Percentiles rank a stretch among this genome's conserved stretches.
Evolutionary conservation across 2,888 invertebrate species (phyloP).

Genomic region (Sesia apiformis): DNA sequence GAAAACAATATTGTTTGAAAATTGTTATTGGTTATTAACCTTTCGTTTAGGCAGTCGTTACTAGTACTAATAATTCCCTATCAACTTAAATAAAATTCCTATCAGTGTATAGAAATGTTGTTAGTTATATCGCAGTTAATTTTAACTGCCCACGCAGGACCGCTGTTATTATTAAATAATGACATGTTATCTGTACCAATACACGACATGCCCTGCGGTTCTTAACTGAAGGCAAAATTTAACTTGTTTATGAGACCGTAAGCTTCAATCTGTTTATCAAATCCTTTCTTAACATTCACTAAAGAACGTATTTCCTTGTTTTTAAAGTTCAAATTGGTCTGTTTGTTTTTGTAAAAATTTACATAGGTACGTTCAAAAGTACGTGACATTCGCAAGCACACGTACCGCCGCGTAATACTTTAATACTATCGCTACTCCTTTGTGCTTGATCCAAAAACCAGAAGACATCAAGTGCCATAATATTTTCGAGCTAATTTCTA

Average conservation of each 20-base stretch:
- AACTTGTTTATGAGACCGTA: not conserved
- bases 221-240: not conserved
- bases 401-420: constrained; percentile 47
- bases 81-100: too few species aligned
- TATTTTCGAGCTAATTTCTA: constrained; percentile 3
- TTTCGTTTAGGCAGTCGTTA: too few species aligned
- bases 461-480: constrained; percentile 2
- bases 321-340: not conserved
- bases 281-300: too few species aligned
- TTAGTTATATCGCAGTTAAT: not conserved
- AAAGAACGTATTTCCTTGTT: too few species aligned
- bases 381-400: constrained; percentile 54
- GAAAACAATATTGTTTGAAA: too few species aligned
- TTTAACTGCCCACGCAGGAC: constrained; percentile 5
- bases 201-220: constrained; percentile 20
- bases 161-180: constrained; percentile 19
- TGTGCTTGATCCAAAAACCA: constrained; percentile 19
- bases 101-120: not conserved
- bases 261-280: not conserved
- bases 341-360: not conserved
- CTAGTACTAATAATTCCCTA: too few species aligned
- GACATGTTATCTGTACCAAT: constrained; percentile 14
- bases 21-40: too few species aligned
- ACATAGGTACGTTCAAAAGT: constrained; percentile 7
- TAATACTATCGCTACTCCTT: constrained; percentile 45